Evolutionary conservation across 2,113 vertebrate genomes (phyloP).

Genomic region (Morone chrysops): DNA sequence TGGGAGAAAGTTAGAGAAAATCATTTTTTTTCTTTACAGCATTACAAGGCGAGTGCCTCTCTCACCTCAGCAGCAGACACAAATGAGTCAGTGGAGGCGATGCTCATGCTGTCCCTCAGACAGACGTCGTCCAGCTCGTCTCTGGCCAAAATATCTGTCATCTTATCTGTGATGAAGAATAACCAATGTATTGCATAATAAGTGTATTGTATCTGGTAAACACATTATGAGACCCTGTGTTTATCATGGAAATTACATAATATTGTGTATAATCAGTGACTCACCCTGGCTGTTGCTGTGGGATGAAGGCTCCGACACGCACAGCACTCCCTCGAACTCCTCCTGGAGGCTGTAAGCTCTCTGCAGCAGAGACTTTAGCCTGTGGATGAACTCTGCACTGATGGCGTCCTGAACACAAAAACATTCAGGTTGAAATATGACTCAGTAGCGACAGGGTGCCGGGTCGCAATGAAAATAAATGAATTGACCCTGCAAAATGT

Average conservation of each 20-base stretch:
- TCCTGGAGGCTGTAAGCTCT: conserved; percentile 96
- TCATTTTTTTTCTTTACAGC: too few species aligned
- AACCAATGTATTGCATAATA: background rate
- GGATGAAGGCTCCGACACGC: conserved; percentile 87
- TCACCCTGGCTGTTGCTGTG: conserved; percentile 88
- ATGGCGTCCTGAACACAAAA: conserved; percentile 88
- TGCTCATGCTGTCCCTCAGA: conserved; percentile 89
- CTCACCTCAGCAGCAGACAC: conserved; percentile 94
- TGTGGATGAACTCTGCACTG: conserved; percentile 94
- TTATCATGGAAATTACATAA: background rate
- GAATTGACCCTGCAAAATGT: too few species aligned
- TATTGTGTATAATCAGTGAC: conserved; percentile 23
- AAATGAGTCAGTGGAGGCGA: conserved; percentile 93
- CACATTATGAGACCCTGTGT: background rate
- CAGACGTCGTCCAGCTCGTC: conserved; percentile 87
- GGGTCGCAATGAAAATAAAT: too few species aligned
- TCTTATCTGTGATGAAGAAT: conserved; percentile 84
- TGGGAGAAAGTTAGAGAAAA: background rate
- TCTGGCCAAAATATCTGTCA: conserved; percentile 83
- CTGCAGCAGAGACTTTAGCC: conserved; percentile 94
- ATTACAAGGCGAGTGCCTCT: too few species aligned
- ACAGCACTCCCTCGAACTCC: conserved; percentile 94
- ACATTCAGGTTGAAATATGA: background rate
- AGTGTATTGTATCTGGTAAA: too few species aligned
- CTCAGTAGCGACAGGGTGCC: background rate